Conservation (phyloP, 2,888 invertebrate genomes). For the Melanostoma mellinum region DNA sequence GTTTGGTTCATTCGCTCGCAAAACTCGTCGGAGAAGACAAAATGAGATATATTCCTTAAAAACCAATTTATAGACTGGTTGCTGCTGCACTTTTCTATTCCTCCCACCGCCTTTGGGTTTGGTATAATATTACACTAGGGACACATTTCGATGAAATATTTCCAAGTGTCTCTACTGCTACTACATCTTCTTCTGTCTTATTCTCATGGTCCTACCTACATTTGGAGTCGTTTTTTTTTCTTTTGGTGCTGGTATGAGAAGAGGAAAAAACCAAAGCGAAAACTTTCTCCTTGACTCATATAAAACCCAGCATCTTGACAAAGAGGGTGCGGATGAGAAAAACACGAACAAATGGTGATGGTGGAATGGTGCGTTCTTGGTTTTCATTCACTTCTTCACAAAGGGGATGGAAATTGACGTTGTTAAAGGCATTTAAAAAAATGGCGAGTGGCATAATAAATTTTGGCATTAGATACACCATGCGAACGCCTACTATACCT, state of each 20-base stretch:
- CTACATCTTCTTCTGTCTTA: conserved; percentile 66
- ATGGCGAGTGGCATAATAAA: conserved; percentile 69
- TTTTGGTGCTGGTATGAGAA: neutral
- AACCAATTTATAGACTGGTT: conserved; percentile 66
- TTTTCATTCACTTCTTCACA: conserved; percentile 6
- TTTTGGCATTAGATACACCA: conserved; percentile 68
- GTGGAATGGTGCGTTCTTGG: conserved; percentile 32
- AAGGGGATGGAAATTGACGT: conserved; percentile 56
- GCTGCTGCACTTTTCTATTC: conserved; percentile 39
- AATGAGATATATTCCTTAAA: conserved; percentile 68
- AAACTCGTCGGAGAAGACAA: conserved; percentile 28
- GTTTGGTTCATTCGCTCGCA: conserved; percentile 4
- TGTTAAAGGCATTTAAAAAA: conserved; percentile 58
- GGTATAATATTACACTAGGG: conserved; percentile 81
- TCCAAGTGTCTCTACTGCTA: conserved; percentile 80
- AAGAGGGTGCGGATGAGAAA: conserved; percentile 15
- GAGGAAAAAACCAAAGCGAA: conserved; percentile 23
- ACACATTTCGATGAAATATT: conserved; percentile 83
- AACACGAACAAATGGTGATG: conserved; percentile 2
- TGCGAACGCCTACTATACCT: conserved; percentile 62
- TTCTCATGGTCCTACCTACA: conserved; percentile 46
- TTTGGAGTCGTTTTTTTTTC: conserved; percentile 4
- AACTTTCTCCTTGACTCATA: conserved; percentile 65
- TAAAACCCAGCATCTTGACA: conserved; percentile 37
- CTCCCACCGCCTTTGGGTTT: conserved; percentile 26